Base-by-base conservation (phyloP, 2,888 invertebrate species). In the Junonia oenone region DNA sequence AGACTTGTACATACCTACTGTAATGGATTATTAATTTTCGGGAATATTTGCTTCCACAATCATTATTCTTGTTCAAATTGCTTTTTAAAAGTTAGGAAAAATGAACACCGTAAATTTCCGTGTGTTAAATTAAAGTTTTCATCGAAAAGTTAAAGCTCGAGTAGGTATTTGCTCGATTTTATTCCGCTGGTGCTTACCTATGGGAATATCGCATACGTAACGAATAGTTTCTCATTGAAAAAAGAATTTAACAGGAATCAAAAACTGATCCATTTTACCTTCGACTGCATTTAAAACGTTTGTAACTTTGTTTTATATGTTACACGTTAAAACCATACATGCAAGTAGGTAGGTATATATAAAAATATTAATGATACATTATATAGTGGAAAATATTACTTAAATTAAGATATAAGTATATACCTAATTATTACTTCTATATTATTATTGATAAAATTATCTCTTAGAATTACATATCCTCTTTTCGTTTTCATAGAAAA, bases 121-220 rank as follows among this genome's bases (percentile, higher is more conserved):
- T 8, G 4, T 17, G 14, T 17, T 11, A 43, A 43, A 43, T 19
- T 13, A 13, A 22, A 22, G n/a, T 26, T 26, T 8, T 8, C 13
- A 43, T 31, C n/a, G 11, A 37, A 48, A 37, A 48, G 48, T 49
- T 49, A 35, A 45, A 26, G 17, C 8, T 26, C 15, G 13, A 52
- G 17, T n/a, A n/a, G n/a, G n/a, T 9, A 8, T 14, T 45, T 45
- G 19, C 45, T 45, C 26, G n/a, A 2, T 37, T 15, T 29, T 37
- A 37, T 37, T 45, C 15, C 14, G 35, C 17, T 9, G 14, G 15
- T 43, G 26, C 17, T 35, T 46, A 27, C 4, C 14, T 11, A 19
- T 19, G 11, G 11, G 19, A 46, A 38, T 46, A 37, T 29, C 45
- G 35, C 17, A 45, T 35, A 38, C 22, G 29, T 29, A 52, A 46